phyloP scores from a whole-genome alignment of 2,113 vertebrate genomes.

The Sinosuthora webbiana region DNA sequence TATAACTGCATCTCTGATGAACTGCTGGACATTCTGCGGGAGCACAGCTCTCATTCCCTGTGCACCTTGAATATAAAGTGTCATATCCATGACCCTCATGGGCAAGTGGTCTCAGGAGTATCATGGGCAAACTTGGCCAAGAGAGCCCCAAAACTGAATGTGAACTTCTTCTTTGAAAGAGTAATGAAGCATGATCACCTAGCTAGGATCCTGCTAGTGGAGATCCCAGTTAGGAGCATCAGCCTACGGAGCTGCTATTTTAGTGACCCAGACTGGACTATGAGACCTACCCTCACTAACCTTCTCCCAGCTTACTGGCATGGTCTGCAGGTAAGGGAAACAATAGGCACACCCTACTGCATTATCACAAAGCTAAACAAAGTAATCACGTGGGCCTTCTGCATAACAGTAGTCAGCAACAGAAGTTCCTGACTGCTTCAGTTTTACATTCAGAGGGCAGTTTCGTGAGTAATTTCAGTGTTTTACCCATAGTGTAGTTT shows the following conservation, averaged over 20 bases:
- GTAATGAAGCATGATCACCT: conserved; percentile 64
- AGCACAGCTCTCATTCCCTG: conserved; percentile 45
- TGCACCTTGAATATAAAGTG: conserved; percentile 74
- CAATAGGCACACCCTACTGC: neutral
- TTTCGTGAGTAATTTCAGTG: neutral
- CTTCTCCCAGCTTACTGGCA: conserved; percentile 68
- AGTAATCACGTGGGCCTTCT: neutral
- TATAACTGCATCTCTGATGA: conserved; percentile 77
- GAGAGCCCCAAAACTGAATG: conserved; percentile 53
- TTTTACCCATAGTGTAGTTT: neutral
- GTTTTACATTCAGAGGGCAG: neutral
- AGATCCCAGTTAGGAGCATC: conserved; percentile 72
- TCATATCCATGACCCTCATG: conserved; percentile 69
- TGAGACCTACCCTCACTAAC: conserved; percentile 66
- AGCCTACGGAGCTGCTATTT: conserved; percentile 72
- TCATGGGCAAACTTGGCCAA: conserved; percentile 72
- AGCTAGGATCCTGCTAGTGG: conserved; percentile 69
- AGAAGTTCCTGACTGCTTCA: neutral
- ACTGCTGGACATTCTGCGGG: conserved; percentile 63
- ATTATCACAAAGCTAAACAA: neutral
- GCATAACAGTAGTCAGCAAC: neutral
- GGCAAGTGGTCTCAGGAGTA: conserved; percentile 65
- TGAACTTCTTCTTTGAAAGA: conserved; percentile 75
- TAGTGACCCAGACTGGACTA: conserved; percentile 68
- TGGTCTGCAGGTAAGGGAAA: conserved; percentile 66